Conservation (phyloP, 37 sponge, comb jelly and placozoan genomes). For the Agelas oroides region DNA sequence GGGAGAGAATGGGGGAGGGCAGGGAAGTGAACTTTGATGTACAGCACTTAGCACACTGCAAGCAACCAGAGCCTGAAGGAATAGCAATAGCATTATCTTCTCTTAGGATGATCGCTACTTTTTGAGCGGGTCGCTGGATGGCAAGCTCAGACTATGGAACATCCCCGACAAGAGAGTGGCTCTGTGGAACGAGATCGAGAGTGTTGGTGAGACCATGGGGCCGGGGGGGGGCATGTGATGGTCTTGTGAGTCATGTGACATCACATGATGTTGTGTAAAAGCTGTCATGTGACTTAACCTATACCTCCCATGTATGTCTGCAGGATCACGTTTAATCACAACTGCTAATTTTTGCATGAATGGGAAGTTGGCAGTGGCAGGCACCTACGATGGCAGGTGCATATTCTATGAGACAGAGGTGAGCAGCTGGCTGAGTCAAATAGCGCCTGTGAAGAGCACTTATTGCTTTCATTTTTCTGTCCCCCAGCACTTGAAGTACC, state of each 20-base stretch:
- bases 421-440: not conserved
- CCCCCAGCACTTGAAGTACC: conserved; percentile 94
- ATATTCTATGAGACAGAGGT: conserved; percentile 97
- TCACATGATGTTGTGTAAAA: not conserved
- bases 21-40: not conserved
- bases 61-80: not conserved
- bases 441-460: too few relatives aligned
- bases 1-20: not conserved
- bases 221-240: too few relatives aligned
- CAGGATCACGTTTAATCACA: conserved; percentile 88
- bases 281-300: not conserved
- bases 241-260: conserved; percentile 36
- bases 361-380: conserved; percentile 91
- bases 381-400: conserved; percentile 97
- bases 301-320: not conserved
- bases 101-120: conserved; percentile 95
- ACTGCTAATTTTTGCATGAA: conserved; percentile 95
- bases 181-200: conserved; percentile 95
- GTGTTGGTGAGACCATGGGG: conserved; percentile 83
- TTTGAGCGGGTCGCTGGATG: conserved; percentile 95
- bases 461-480: too few relatives aligned
- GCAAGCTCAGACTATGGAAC: conserved; percentile 93
- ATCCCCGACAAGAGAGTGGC: conserved; percentile 97
- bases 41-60: not conserved
- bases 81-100: too few relatives aligned